Evolutionary conservation across 2,797 vertebrate species (phyloP).

Genomic region (Hyperoplus lanceolatus): DNA sequence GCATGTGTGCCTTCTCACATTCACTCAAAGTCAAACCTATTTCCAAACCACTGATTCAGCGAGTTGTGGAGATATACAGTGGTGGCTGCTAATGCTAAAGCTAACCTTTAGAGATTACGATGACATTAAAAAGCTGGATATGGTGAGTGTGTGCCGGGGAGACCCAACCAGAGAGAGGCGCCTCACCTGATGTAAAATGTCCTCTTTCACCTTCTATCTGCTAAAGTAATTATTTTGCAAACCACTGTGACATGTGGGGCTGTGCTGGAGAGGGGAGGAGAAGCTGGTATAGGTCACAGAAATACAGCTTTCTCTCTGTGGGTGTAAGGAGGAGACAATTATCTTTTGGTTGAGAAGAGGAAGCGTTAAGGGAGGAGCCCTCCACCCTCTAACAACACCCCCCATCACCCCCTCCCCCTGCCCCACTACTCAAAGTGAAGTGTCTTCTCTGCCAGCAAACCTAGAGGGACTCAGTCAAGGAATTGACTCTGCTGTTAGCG

Average conservation of each 20-base stretch:
- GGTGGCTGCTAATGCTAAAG: constrained; percentile 44
- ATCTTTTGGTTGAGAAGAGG: constrained; percentile 67
- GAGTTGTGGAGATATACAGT: constrained; percentile 62
- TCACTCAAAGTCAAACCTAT: constrained; percentile 77
- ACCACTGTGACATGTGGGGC: constrained; percentile 74
- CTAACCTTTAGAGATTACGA: constrained; percentile 84
- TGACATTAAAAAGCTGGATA: constrained; percentile 81
- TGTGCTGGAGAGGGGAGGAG: constrained; percentile 64
- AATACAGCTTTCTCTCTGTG: constrained; percentile 72
- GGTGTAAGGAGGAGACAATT: constrained; percentile 79
- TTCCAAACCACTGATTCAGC: constrained; percentile 80
- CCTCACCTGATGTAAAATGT: constrained; percentile 81
- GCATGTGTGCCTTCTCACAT: background rate
- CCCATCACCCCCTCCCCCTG: background rate
- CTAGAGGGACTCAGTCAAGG: constrained; percentile 60
- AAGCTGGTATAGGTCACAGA: constrained; percentile 78
- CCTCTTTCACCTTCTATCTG: constrained; percentile 85
- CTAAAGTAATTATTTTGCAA: constrained; percentile 85
- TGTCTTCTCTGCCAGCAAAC: constrained; percentile 54
- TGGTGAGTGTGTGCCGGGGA: constrained; percentile 44
- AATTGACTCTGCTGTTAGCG: constrained; percentile 64
- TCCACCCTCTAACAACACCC: constrained; percentile 18
- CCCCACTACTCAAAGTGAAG: constrained; percentile 52
- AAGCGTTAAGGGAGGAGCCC: constrained; percentile 55
- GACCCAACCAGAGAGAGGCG: constrained; percentile 43